Evolutionary conservation across 37 sponge, comb jelly and placozoan genomes (phyloP).

Genomic region (Cliona cf. orientalis): DNA sequence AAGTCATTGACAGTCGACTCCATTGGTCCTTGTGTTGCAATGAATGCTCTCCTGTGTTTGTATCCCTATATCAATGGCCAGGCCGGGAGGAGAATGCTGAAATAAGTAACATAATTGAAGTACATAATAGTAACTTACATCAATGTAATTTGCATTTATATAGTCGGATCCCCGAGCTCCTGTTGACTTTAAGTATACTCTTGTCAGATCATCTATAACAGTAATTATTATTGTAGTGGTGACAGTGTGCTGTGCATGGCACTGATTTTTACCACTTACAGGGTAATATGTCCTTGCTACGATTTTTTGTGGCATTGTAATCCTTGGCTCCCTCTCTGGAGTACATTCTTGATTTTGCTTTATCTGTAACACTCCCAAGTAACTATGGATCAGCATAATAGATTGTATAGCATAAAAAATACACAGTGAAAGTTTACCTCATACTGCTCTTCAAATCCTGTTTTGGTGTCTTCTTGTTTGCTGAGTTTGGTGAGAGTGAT

Average conservation of each 20-base stretch:
- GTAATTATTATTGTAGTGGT: background rate
- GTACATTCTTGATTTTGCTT: conserved; percentile 12
- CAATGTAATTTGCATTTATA: conserved; percentile 75
- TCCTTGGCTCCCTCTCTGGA: conserved; percentile 37
- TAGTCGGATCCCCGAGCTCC: conserved; percentile 61
- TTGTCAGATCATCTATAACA: conserved; percentile 31
- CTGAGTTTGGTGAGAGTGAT: conserved; percentile 37
- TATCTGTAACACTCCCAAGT: conserved; percentile 38
- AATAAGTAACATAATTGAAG: background rate
- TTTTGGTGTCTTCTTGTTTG: conserved; percentile 1
- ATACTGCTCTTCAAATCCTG: conserved; percentile 48
- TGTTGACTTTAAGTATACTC: conserved; percentile 11
- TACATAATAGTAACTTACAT: conserved; percentile 41
- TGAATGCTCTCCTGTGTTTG: conserved; percentile 59
- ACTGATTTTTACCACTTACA: conserved; percentile 17
- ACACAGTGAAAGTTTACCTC: conserved; percentile 13
- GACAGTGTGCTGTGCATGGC: background rate
- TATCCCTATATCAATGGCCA: conserved; percentile 72
- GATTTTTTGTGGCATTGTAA: conserved; percentile 61
- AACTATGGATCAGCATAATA: conserved; percentile 16
- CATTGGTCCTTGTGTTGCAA: conserved; percentile 59
- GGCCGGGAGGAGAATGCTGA: background rate
- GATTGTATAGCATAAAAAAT: background rate
- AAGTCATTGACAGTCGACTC: conserved; percentile 63
- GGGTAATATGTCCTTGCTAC: conserved; percentile 35